Evolutionary conservation across 2,888 invertebrate genomes (phyloP).

Genomic region (Tricholauxania praeusta): DNA sequence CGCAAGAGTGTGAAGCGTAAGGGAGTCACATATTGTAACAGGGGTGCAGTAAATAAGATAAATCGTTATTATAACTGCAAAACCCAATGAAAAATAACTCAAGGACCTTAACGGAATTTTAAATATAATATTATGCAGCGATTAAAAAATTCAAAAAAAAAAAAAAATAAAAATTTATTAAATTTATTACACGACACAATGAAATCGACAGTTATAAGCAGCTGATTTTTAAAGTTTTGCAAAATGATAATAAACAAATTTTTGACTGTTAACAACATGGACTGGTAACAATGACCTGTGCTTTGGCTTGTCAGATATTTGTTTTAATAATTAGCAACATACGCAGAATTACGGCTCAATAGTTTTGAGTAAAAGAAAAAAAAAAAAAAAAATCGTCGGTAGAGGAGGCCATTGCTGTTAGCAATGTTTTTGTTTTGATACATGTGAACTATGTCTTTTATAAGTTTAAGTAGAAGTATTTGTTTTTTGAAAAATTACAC

Average conservation of each 20-base stretch:
- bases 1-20: too few relatives aligned
- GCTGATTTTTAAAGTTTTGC: too few relatives aligned
- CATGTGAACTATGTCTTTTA: too few relatives aligned
- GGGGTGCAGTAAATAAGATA: too few relatives aligned
- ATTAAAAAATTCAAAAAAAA: not conserved
- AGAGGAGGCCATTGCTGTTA: slow-evolving; percentile 11
- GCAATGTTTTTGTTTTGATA: not conserved
- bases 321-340: slow-evolving; percentile 5
- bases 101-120: not conserved
- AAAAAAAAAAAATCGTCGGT: not conserved
- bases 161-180: too few relatives aligned
- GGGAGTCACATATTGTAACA: too few relatives aligned
- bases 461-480: too few relatives aligned
- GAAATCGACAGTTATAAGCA: too few relatives aligned
- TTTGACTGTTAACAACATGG: not conserved
- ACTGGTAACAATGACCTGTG: slow-evolving; percentile 14
- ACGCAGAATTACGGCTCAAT: not conserved
- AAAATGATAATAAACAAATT: not conserved
- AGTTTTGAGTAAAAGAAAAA: not conserved
- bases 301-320: slow-evolving; percentile 6
- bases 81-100: not conserved
- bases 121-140: too few relatives aligned
- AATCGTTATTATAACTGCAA: not conserved
- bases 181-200: too few relatives aligned
- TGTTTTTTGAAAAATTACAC: too few relatives aligned